A percentile compares a stretch with the other conserved stretches of the same genome.
phyloP scores from a whole-genome alignment of 2,113 vertebrate genomes.

The Vulpes vulpes region DNA sequence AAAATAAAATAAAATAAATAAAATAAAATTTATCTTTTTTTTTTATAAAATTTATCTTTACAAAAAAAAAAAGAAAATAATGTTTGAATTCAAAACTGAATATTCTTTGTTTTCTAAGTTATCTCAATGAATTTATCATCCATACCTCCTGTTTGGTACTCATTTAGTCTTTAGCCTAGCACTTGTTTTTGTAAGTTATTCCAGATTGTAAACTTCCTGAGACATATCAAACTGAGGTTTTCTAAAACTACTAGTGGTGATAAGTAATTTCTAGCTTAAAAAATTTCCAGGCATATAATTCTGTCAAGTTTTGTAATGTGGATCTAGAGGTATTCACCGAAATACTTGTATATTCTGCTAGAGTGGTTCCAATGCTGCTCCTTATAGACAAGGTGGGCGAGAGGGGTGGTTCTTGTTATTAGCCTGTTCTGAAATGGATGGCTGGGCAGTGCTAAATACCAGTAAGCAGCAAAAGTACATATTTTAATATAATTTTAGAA shows the following conservation, averaged over 20 bases:
- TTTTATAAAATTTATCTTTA: too few relatives aligned
- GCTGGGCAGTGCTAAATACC: background rate
- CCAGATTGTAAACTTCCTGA: background rate
- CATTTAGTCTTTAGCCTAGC: background rate
- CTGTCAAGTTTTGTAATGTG: background rate
- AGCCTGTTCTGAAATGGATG: conserved; percentile 7
- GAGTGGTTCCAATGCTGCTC: background rate
- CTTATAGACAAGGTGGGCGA: background rate
- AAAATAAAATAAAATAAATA: too few relatives aligned
- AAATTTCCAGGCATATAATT: background rate
- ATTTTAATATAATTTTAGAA: conserved; percentile 24
- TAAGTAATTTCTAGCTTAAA: background rate
- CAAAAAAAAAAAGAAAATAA: conserved; percentile 24
- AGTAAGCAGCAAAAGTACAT: background rate
- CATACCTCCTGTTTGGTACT: background rate
- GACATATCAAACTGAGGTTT: background rate
- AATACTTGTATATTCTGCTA: background rate
- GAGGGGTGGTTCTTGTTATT: background rate
- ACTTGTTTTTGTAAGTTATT: background rate
- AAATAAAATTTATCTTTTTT: too few relatives aligned
- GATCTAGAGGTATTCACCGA: background rate
- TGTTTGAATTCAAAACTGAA: conserved; percentile 26
- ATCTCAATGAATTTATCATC: background rate
- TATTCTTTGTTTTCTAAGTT: conserved; percentile 43
- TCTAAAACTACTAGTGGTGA: background rate